Base-by-base conservation (phyloP, 2,113 vertebrate genomes). In the Sinocyclocheilus rhinocerous region DNA sequence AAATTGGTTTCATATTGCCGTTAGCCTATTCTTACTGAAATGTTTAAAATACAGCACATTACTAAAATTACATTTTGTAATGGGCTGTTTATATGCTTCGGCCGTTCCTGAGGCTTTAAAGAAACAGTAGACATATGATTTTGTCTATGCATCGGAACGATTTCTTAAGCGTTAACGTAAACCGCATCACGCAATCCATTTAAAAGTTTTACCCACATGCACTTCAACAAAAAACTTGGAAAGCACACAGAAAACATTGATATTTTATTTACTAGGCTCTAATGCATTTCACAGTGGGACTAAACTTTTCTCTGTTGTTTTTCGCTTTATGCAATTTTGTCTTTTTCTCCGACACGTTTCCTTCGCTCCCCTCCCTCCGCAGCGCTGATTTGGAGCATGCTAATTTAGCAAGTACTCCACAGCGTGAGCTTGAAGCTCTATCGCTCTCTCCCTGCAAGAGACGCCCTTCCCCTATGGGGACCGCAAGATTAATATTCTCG, bases 401-500 rank as follows among this genome's bases (percentile, higher is more conserved):
- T 95, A 94, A 96, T 96, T 95, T 94, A 94, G 84, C 86, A 90
- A 93, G 90, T 26, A 89, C 91, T 90, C 24, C 90, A 92, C 93
- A 94, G 94, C 92, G 63, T 93, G 93, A 80, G 90, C 90, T 91
- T 92, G 90, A 91, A 91, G 92, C 92, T 93, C 90, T 90, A 91
- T 69, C 92, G 94, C 94, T 93, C 84, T 94, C 95, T 93, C 85
- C 92, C 88, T 95, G 93, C 93, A 93, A 93, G 91, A 90, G 91
- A 91, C 92, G 92, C 93, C 93, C 94, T 94, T 96, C 96, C 96
- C 95, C 94, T 92, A 94, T 94, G 92, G 95, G 95, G 96, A 96
- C 92, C 79, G 90, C 95, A 96, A 97, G 96, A 96, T 95, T 97
- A 97, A 98, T 98, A 97, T 97, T 96, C 96, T 96, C 92, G 94